These are phyloP conservation scores for Stomorhina lunata DNA, from an alignment of 2,888 invertebrate genomes.

Conservation along the genomic window DNA sequence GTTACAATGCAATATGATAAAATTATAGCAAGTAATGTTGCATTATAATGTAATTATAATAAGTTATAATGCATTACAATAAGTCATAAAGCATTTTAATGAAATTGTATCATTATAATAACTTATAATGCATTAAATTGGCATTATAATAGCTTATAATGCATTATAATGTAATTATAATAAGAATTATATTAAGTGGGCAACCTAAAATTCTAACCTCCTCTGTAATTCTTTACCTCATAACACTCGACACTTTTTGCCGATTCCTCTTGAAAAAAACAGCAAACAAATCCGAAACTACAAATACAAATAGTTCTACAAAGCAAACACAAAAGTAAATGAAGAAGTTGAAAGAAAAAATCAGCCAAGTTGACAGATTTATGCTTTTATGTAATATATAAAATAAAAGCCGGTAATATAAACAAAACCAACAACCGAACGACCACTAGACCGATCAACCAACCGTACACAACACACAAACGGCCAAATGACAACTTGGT, in stretches of 20 bases:
- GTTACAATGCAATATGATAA: no score
- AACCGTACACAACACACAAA: no score
- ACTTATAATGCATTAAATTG: no score
- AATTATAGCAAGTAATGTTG: no score
- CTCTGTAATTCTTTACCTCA: background rate
- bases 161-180: no score
- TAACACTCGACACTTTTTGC: background rate
- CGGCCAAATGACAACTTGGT: slow-evolving; percentile 27
- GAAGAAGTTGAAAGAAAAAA: slow-evolving; percentile 18
- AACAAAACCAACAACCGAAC: slow-evolving; percentile 50
- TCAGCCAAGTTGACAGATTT: slow-evolving; percentile 59
- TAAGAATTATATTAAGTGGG: no score
- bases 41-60: no score
- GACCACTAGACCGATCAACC: slow-evolving; percentile 11
- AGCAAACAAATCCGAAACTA: background rate
- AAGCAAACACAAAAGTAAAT: slow-evolving; percentile 8
- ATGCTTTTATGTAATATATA: slow-evolving; percentile 55
- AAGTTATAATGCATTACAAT: no score
- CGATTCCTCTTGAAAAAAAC: background rate
- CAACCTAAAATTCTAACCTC: background rate
- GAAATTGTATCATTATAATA: no score
- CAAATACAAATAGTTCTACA: background rate
- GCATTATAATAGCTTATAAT: no score
- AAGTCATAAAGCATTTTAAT: no score
- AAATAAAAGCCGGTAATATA: slow-evolving; percentile 61